phyloP scores from a whole-genome alignment of 1,140 invertebrate genomes.

The Anoplophora glabripennis region DNA sequence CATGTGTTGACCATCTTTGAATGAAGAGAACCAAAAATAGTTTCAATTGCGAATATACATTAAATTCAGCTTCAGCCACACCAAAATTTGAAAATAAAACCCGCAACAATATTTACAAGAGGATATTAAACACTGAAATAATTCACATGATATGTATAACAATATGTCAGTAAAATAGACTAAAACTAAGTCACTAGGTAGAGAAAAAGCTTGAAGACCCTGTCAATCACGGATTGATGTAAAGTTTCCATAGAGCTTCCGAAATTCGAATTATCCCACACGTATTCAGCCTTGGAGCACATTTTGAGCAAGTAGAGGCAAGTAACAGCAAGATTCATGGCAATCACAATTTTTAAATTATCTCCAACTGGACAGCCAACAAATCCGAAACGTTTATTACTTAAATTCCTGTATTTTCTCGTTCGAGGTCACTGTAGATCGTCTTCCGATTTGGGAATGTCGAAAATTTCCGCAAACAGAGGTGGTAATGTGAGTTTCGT shows the following conservation, averaged over 20 bases:
- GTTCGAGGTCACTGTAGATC: conserved; percentile 59
- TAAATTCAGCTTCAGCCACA: conserved; percentile 8
- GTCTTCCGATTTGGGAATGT: conserved; percentile 90
- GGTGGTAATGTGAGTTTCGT: conserved; percentile 80
- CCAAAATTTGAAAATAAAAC: conserved; percentile 21
- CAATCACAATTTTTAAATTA: conserved; percentile 25
- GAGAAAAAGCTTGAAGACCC: conserved; percentile 36
- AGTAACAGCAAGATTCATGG: conserved; percentile 25
- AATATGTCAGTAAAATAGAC: conserved; percentile 17
- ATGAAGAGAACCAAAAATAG: background rate
- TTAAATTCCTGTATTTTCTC: background rate
- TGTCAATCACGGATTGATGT: conserved; percentile 36
- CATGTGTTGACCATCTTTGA: background rate
- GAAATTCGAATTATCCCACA: conserved; percentile 1
- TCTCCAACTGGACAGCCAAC: background rate
- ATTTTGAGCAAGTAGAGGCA: conserved; percentile 36
- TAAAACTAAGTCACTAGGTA: conserved; percentile 15
- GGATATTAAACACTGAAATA: conserved; percentile 14
- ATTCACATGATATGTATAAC: conserved; percentile 35
- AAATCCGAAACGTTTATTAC: no score
- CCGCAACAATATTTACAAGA: conserved; percentile 24
- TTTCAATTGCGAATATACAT: background rate
- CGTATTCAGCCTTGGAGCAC: conserved; percentile 29
- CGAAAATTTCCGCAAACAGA: conserved; percentile 95
- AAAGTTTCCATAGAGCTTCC: conserved; percentile 1